Evolutionary conservation across 2,797 vertebrate species (phyloP), one percentile per base, ranked within the genome.

Genomic region (Decapterus maruadsi): DNA sequence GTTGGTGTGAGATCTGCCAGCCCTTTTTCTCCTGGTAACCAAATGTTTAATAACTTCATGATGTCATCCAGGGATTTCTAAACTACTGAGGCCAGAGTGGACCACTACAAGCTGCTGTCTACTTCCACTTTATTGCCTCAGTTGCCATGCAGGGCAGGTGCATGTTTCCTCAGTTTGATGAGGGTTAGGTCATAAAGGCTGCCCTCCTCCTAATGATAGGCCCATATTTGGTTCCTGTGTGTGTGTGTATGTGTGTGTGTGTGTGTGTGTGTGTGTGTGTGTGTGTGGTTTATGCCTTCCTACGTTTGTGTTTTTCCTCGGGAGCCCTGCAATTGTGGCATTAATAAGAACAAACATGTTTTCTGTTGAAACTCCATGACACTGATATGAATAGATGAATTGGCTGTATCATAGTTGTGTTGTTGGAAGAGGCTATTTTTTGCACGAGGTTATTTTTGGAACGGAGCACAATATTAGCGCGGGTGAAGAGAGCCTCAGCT

Each of bases 391-490:
- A 45, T 16, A 19, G 45, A 46, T 63, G 62, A 86, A 87, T 54
- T 48, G 64, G 56, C 38, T 42, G 53, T 19, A 46, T 75, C 58
- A 63, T 54, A 77, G 71, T 65, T 73, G 57, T 75, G 51, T 77
- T 16, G 20, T 61, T 73, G 45, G 4, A 31, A 72, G 75, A 81
- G 88, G 31, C 31, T 34, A 34, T 34, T 34, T 34, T 34, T 81
- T 80, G 60, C 43, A n/a, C 14, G 16, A 55, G n/a, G 77, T 77
- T 92, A 91, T 92, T 91, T 92, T 88, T 60, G 82, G 80, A 85
- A 11, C 63, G 61, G 79, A 81, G 16, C 63, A 82, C 75, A 83
- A 73, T 84, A 80, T 87, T 75, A 79, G 86, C 68, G 75, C 4
- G 66, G 64, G 73, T 65, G 34, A 3, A 26, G 26, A 66, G 72